A percentile compares a stretch with the other conserved stretches of the same genome.
Conservation (phyloP, 2,113 vertebrate genomes). For the Sorex araneus region DNA sequence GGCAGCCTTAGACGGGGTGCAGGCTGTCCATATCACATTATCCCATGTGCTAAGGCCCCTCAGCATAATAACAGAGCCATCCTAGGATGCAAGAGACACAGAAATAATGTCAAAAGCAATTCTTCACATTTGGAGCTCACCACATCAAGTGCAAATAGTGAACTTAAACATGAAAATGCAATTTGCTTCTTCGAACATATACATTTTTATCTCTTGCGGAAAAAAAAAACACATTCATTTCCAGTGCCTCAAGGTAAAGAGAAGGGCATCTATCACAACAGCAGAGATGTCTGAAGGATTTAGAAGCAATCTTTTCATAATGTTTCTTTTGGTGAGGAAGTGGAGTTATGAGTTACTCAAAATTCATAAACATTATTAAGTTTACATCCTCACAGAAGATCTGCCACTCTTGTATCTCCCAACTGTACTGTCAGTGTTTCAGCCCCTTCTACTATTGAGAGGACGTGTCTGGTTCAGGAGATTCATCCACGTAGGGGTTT, state of each 20-base stretch:
- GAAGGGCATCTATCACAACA: conserved; percentile 85
- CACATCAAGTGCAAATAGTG: conserved; percentile 84
- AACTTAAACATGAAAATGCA: conserved; percentile 88
- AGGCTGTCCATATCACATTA: conserved; percentile 79
- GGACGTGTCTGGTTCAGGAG: conserved; percentile 73
- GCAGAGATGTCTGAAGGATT: conserved; percentile 84
- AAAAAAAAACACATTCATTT: conserved; percentile 79
- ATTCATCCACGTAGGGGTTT: conserved; percentile 80
- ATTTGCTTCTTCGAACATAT: conserved; percentile 86
- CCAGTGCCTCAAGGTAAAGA: conserved; percentile 84
- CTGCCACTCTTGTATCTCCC: conserved; percentile 62
- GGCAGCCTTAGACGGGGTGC: conserved; percentile 66
- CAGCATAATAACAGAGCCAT: conserved; percentile 78
- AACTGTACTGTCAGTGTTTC: conserved; percentile 47
- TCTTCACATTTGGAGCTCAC: conserved; percentile 85
- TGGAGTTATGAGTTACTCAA: conserved; percentile 85
- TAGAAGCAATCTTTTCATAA: conserved; percentile 88
- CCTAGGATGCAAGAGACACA: conserved; percentile 74
- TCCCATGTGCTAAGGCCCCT: conserved; percentile 77
- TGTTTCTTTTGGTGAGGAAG: conserved; percentile 83
- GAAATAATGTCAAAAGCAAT: conserved; percentile 86
- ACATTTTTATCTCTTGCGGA: conserved; percentile 86
- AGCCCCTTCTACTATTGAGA: conserved; percentile 78
- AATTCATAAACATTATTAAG: conserved; percentile 89
- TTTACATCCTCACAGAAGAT: conserved; percentile 84